Evolutionary conservation across 1,140 invertebrate species (phyloP).

Genomic region (Eubasilissa regina): DNA sequence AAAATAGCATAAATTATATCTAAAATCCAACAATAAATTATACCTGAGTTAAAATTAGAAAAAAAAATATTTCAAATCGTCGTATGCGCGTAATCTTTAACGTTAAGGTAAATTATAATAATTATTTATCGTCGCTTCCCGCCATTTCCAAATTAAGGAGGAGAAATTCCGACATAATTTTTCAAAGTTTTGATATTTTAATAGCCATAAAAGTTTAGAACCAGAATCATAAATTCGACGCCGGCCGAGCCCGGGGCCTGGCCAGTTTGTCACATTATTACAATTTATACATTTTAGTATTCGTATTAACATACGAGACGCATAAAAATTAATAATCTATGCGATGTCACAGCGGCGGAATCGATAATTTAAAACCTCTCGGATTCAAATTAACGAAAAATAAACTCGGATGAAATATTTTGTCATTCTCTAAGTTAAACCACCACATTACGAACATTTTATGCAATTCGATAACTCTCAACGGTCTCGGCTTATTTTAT

Average conservation of each 20-base stretch:
- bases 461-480: background rate
- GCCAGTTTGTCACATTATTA: conserved; percentile 35
- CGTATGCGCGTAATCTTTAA: no score
- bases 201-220: conserved; percentile 19
- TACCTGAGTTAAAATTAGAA: no score
- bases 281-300: conserved; percentile 33
- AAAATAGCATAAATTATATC: no score
- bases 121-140: conserved; percentile 7
- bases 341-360: conserved; percentile 9
- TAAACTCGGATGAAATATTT: conserved; percentile 32
- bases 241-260: conserved; percentile 1
- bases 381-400: conserved; percentile 29
- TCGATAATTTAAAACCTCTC: conserved; percentile 5
- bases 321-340: conserved; percentile 46
- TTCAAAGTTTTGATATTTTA: conserved; percentile 26
- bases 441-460: background rate
- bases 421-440: conserved; percentile 27
- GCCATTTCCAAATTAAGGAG: background rate
- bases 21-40: no score
- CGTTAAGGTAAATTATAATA: no score
- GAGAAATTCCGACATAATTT: conserved; percentile 22
- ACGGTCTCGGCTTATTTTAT: background rate
- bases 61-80: no score
- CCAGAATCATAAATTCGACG: conserved; percentile 33
- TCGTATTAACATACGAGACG: conserved; percentile 26